These are phyloP conservation scores for Theonella swinhoei DNA, from an alignment of 37 sponge, comb jelly and placozoan genomes.

Conservation along the genomic window DNA sequence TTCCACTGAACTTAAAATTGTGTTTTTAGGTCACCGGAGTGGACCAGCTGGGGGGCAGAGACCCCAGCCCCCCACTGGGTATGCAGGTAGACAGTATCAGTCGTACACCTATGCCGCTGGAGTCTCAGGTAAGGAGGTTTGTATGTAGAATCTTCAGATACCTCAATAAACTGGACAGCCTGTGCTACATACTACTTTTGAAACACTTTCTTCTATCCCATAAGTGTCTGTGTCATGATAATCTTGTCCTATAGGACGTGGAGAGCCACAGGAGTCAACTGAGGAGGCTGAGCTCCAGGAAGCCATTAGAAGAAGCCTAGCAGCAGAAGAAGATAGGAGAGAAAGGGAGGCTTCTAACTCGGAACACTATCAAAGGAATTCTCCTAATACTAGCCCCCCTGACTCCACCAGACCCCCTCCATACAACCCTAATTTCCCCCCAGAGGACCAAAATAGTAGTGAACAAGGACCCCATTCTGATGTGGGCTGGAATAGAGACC, in stretches of 20 bases:
- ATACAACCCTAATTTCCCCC: conserved; percentile 54
- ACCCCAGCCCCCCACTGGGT: not conserved
- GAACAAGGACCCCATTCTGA: not conserved
- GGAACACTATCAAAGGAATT: not conserved
- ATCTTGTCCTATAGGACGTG: too few relatives aligned
- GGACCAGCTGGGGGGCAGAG: not conserved
- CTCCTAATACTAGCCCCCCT: not conserved
- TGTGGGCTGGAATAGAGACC: not conserved
- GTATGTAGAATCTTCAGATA: too few relatives aligned
- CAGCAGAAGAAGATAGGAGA: conserved; percentile 22
- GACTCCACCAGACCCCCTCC: conserved; percentile 13
- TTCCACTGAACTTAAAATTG: too few relatives aligned
- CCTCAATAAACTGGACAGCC: too few relatives aligned
- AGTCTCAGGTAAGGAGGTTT: conserved; percentile 43
- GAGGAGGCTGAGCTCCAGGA: conserved; percentile 82
- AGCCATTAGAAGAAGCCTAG: conserved; percentile 79
- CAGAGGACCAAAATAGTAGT: not conserved
- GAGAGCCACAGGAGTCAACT: too few relatives aligned
- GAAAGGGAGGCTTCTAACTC: not conserved
- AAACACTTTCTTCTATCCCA: too few relatives aligned
- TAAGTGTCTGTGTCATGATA: too few relatives aligned
- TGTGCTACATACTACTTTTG: too few relatives aligned
- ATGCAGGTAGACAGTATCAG: not conserved
- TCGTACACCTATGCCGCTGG: conserved; percentile 55
- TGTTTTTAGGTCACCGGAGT: too few relatives aligned